Evolutionary conservation across 2,888 invertebrate genomes (phyloP), one percentile per base, ranked within the genome.

Genomic region (Dromius quadrimaculatus): DNA sequence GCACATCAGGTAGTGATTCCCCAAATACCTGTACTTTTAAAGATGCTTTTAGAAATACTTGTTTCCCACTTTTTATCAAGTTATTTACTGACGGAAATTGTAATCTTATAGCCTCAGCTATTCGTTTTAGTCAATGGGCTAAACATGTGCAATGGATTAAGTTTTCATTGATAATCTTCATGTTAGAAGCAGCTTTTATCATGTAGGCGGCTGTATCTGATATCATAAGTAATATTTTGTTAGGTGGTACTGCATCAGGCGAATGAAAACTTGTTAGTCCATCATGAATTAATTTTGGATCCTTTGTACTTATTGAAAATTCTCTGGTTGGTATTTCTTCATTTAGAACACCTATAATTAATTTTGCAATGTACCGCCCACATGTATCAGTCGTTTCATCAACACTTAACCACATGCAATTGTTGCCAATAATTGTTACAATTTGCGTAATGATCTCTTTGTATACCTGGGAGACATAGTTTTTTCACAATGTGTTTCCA

Each of bases 111-210:
- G 72, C 63, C 74, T 80, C 78, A 9, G 75, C 75, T 17, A 79
- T 75, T 62, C 75, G 54, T 66, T 79, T 75, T 1, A 80, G 19
- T 23, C 72, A 77, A 73, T 79, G 78, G 11, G 77, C 77, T 57
- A 79, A 59, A 72, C 78, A 79, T 17, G 78, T 79, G n/a, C 75
- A 45, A 71, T 79, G 78, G 4, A 77, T 47, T 62, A 79, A 57
- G 57, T 76, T 75, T 3, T 73, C 72, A 69, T 76, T 79, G 36
- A 76, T 74, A 8, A 71, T 72, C 73, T 76, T 74, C 28, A 78
- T 70, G 43, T 72, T 74, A 65, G 70, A 43, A 3, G 68, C 74
- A 17, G 77, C 73, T 72, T 76, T 76, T 23, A 75, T 38, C 38
- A 38, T 38, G 13, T 38, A 38, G 3, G 38, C n/a, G n/a, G 38